These are phyloP conservation scores for Zaprionus ornatus DNA, from an alignment of 1,140 invertebrate species.

Conservation along the genomic window DNA sequence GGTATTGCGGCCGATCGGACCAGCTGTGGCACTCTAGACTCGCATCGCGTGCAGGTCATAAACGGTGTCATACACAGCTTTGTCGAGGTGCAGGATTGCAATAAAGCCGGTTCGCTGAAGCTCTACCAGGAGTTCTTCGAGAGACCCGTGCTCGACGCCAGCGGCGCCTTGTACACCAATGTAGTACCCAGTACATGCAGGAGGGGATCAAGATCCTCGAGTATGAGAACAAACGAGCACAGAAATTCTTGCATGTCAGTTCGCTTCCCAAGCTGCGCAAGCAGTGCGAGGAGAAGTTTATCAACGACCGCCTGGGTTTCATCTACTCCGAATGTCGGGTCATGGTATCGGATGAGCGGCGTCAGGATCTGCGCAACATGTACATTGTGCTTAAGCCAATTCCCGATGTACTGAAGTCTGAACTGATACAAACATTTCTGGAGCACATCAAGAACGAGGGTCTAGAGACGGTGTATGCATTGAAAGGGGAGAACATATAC, in stretches of 20 bases:
- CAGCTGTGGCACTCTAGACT: conserved; percentile 87
- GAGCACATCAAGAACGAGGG: conserved; percentile 91
- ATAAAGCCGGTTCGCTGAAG: conserved; percentile 88
- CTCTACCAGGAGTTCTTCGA: conserved; percentile 96
- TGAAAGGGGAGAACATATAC: conserved; percentile 94
- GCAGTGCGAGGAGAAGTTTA: conserved; percentile 92
- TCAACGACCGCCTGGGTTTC: conserved; percentile 93
- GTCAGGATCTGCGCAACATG: conserved; percentile 94
- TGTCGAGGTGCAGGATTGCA: conserved; percentile 88
- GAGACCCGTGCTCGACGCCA: conserved; percentile 91
- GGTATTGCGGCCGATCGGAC: conserved; percentile 91
- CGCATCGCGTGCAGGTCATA: conserved; percentile 90
- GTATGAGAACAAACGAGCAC: conserved; percentile 92
- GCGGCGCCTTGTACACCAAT: conserved; percentile 91
- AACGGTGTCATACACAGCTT: conserved; percentile 94
- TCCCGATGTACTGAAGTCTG: conserved; percentile 88
- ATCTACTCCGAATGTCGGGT: conserved; percentile 93
- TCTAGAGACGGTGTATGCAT: conserved; percentile 86
- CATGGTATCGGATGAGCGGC: conserved; percentile 92
- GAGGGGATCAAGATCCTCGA: conserved; percentile 92
- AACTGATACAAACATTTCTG: conserved; percentile 93
- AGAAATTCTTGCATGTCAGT: conserved; percentile 92
- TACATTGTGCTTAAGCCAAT: conserved; percentile 95
- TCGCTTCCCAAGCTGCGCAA: conserved; percentile 87
- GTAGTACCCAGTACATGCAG: conserved; percentile 97